Percentiles rank a stretch among this genome's conserved stretches.
These are phyloP conservation scores for Charaxes varanes DNA, from an alignment of 1,140 invertebrate genomes.

Conservation along the genomic window DNA sequence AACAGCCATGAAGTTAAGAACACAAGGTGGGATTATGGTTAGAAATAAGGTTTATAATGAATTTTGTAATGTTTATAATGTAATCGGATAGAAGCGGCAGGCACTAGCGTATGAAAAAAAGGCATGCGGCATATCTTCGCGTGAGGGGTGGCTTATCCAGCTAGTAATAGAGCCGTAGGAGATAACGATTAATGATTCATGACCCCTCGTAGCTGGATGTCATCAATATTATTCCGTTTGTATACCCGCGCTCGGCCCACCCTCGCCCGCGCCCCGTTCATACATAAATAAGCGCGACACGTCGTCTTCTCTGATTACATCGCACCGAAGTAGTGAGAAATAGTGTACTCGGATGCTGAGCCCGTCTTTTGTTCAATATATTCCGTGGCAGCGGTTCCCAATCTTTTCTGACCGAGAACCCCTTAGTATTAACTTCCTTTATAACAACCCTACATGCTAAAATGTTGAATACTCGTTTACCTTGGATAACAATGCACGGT, in stretches of 20 bases:
- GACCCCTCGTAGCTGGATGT: constrained; percentile 67
- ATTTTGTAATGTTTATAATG: background rate
- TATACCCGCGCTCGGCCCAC: constrained; percentile 63
- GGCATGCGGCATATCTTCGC: constrained; percentile 32
- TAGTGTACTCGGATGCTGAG: constrained; percentile 69
- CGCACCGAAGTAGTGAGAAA: constrained; percentile 72
- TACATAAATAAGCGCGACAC: constrained; percentile 73
- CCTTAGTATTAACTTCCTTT: too few species aligned
- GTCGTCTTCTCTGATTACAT: constrained; percentile 74
- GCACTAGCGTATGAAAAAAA: constrained; percentile 39
- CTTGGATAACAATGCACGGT: too few species aligned
- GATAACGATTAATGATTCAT: constrained; percentile 73
- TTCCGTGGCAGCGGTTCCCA: too few species aligned
- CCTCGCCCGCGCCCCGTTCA: constrained; percentile 65
- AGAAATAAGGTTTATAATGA: background rate
- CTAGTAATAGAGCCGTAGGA: constrained; percentile 69
- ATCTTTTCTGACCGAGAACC: too few species aligned
- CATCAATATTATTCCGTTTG: constrained; percentile 74
- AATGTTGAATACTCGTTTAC: too few species aligned
- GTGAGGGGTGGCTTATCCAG: constrained; percentile 64
- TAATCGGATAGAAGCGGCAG: background rate
- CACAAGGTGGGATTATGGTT: too few species aligned
- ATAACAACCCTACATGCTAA: too few species aligned
- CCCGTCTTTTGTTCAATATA: constrained; percentile 70
- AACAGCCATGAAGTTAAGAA: too few species aligned